phyloP scores from a whole-genome alignment of 2,797 vertebrate species.

The Macropus fuliginosus region DNA sequence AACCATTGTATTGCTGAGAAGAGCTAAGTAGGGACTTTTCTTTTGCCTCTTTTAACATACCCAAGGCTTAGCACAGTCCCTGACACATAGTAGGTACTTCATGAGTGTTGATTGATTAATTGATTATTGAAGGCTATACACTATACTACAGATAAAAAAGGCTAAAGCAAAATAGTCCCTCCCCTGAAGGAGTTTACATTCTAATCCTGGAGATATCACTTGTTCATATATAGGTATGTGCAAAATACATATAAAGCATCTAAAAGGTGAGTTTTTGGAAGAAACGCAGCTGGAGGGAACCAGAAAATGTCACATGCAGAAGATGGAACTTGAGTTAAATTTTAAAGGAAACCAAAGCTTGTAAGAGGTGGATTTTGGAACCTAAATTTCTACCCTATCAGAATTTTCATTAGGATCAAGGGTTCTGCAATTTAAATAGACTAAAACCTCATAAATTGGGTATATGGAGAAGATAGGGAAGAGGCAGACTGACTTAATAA shows the following conservation, averaged over 20 bases:
- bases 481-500: not conserved
- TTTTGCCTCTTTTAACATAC: not conserved
- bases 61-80: not conserved
- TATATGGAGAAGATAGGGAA: not conserved
- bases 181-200: not conserved
- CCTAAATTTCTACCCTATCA: not conserved
- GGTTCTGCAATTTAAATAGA: not conserved
- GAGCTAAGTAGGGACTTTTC: too few relatives aligned
- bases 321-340: not conserved
- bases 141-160: not conserved
- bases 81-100: not conserved
- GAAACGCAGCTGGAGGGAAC: not conserved
- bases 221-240: not conserved
- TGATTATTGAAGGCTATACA: not conserved
- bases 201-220: not conserved
- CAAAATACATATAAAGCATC: not conserved
- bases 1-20: too few relatives aligned
- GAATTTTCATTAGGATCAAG: not conserved
- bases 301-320: not conserved
- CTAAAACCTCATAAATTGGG: not conserved
- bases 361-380: not conserved
- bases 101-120: not conserved
- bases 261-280: not conserved
- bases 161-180: not conserved
- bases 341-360: not conserved